These are phyloP conservation scores for Nudaria mundana DNA, from an alignment of 2,888 invertebrate species.

Conservation along the genomic window DNA sequence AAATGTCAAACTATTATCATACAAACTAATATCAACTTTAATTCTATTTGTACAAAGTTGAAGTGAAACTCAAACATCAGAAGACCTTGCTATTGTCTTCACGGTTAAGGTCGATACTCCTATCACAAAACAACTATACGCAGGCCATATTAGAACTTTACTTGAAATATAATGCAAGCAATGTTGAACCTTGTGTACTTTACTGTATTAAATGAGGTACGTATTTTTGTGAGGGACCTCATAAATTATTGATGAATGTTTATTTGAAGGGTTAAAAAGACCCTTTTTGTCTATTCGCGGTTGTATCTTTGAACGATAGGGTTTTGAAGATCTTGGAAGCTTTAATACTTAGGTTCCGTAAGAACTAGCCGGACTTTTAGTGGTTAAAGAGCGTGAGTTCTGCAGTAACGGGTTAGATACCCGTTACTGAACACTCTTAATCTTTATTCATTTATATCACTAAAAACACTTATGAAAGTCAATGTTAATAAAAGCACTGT, in stretches of 20 bases:
- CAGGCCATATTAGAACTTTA: constrained; percentile 20
- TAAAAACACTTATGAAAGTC: no score
- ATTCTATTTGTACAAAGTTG: constrained; percentile 3
- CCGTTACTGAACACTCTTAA: no score
- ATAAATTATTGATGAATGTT: constrained; percentile 33
- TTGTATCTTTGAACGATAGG: constrained; percentile 10
- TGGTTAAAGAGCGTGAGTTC: no score
- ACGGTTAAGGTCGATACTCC: constrained; percentile 40
- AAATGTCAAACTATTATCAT: background rate
- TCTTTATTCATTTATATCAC: no score
- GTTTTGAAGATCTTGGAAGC: background rate
- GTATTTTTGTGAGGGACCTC: constrained; percentile 39
- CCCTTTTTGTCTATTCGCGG: constrained; percentile 22
- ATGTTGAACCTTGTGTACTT: constrained; percentile 37
- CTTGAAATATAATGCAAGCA: constrained; percentile 28
- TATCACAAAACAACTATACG: constrained; percentile 25
- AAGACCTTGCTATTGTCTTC: constrained; percentile 37
- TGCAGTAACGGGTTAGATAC: no score
- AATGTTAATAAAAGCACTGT: no score
- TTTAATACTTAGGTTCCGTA: no score
- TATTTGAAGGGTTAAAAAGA: constrained; percentile 34
- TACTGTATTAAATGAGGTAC: constrained; percentile 28
- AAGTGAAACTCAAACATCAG: constrained; percentile 8
- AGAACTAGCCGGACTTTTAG: no score
- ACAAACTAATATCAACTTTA: constrained; percentile 11